phyloP scores from a whole-genome alignment of 1,140 invertebrate genomes.

The Fopius arisanus region DNA sequence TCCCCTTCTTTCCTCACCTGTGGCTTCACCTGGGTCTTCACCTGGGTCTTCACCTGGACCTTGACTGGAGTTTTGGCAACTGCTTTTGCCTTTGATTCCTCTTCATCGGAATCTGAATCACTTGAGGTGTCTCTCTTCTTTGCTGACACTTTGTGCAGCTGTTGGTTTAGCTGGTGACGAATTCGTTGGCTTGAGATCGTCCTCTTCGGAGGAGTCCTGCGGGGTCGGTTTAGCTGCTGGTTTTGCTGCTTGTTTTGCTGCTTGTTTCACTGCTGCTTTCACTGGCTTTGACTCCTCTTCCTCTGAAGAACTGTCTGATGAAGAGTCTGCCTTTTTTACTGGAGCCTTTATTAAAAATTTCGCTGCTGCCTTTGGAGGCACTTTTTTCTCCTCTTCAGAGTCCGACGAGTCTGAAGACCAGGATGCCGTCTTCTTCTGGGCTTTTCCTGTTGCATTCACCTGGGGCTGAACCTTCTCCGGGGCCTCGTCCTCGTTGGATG shows the following conservation, averaged over 20 bases:
- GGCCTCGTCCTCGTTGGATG: slow-evolving; percentile 45
- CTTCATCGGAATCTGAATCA: slow-evolving; percentile 45
- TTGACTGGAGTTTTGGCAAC: slow-evolving; percentile 17
- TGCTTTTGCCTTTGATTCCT: slow-evolving; percentile 25
- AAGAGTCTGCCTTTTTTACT: slow-evolving; percentile 43
- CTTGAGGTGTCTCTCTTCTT: slow-evolving; percentile 44
- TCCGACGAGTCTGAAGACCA: slow-evolving; percentile 45
- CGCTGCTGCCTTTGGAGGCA: slow-evolving; percentile 20
- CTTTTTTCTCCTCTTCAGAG: slow-evolving; percentile 49
- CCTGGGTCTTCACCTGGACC: neutral
- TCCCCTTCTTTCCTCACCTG: too few relatives aligned
- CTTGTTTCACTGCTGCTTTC: slow-evolving; percentile 33
- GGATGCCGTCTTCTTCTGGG: slow-evolving; percentile 27
- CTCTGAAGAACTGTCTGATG: slow-evolving; percentile 32
- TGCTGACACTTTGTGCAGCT: slow-evolving; percentile 30
- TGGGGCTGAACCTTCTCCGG: slow-evolving; percentile 41
- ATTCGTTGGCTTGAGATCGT: neutral
- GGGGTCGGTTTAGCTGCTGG: slow-evolving; percentile 40
- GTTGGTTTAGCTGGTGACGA: slow-evolving; percentile 35
- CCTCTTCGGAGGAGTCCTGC: slow-evolving; percentile 25
- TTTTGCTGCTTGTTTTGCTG: slow-evolving; percentile 19
- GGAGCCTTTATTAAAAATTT: slow-evolving; percentile 12
- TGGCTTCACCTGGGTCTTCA: too few relatives aligned
- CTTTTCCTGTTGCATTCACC: slow-evolving; percentile 42
- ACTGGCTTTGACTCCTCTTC: neutral